Evolutionary conservation across 1,140 invertebrate genomes (phyloP).

Genomic region (Hycleus cichorii): DNA sequence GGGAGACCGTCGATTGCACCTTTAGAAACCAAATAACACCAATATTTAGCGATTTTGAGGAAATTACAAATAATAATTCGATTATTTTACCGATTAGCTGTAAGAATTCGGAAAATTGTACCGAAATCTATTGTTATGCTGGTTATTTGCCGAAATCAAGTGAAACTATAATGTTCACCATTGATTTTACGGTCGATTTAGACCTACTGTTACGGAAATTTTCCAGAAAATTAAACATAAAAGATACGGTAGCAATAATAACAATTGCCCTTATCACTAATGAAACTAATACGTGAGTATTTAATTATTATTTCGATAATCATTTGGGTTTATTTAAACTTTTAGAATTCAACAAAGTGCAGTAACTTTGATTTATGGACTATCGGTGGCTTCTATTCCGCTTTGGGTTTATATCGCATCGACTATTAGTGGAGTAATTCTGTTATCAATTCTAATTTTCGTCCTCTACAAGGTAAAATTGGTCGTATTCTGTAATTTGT

Average conservation of each 20-base stretch:
- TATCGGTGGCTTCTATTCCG: neutral
- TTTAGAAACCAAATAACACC: no score
- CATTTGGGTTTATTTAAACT: neutral
- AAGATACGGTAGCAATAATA: slow-evolving; percentile 5
- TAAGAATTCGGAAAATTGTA: slow-evolving; percentile 2
- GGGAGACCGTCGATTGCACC: neutral
- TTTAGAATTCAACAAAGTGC: slow-evolving; percentile 7
- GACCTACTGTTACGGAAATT: slow-evolving; percentile 7
- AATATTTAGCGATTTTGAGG: neutral
- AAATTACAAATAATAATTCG: neutral
- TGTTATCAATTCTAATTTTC: slow-evolving; percentile 9
- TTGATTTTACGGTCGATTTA: slow-evolving; percentile 1
- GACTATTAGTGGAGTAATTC: slow-evolving; percentile 1
- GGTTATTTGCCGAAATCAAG: slow-evolving; percentile 15
- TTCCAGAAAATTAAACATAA: neutral
- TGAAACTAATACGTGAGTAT: slow-evolving; percentile 5
- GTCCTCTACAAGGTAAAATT: slow-evolving; percentile 9
- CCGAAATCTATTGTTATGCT: slow-evolving; percentile 2
- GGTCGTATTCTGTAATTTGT: neutral
- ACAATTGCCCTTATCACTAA: slow-evolving; percentile 1
- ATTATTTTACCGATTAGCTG: neutral
- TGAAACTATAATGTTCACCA: slow-evolving; percentile 7
- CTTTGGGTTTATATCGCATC: slow-evolving; percentile 17
- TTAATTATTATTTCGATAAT: neutral
- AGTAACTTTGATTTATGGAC: slow-evolving; percentile 8